Evolutionary conservation across 2,113 vertebrate genomes (phyloP).

Genomic region (Chloropsis cyanopogon): DNA sequence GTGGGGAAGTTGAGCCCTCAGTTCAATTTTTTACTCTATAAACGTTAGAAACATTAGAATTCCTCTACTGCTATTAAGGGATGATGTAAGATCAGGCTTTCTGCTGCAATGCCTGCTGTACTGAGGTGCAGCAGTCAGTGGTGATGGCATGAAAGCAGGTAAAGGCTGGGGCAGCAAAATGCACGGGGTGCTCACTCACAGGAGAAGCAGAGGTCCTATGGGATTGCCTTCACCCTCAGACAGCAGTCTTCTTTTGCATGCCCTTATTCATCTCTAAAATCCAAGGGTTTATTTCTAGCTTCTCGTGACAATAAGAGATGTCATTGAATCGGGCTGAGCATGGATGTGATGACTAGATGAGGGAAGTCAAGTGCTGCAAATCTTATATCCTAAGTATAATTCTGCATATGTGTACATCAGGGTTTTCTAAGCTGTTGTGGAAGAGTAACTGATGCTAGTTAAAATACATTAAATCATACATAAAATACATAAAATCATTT

Average conservation of each 20-base stretch:
- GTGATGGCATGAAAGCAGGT: not conserved
- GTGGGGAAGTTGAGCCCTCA: not conserved
- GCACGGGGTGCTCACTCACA: not conserved
- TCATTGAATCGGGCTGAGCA: not conserved
- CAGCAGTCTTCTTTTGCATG: not conserved
- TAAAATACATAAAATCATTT: not conserved
- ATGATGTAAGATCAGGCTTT: not conserved
- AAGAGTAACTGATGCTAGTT: not conserved
- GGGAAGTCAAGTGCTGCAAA: not conserved
- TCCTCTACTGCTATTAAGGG: not conserved
- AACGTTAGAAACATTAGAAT: not conserved
- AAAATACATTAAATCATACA: not conserved
- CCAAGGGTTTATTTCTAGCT: not conserved
- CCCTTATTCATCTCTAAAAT: accelerated
- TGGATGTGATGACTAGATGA: not conserved
- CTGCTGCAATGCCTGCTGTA: not conserved
- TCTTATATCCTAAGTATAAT: not conserved
- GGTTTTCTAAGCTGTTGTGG: not conserved
- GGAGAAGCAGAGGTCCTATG: not conserved
- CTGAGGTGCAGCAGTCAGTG: not conserved
- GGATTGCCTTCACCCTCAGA: not conserved
- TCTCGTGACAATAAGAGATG: not conserved
- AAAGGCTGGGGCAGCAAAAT: not conserved
- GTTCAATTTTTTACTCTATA: not conserved
- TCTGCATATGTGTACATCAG: not conserved